Base-by-base conservation (phyloP, 2,888 invertebrate genomes). In the Scelioninae gen. 1 region DNA sequence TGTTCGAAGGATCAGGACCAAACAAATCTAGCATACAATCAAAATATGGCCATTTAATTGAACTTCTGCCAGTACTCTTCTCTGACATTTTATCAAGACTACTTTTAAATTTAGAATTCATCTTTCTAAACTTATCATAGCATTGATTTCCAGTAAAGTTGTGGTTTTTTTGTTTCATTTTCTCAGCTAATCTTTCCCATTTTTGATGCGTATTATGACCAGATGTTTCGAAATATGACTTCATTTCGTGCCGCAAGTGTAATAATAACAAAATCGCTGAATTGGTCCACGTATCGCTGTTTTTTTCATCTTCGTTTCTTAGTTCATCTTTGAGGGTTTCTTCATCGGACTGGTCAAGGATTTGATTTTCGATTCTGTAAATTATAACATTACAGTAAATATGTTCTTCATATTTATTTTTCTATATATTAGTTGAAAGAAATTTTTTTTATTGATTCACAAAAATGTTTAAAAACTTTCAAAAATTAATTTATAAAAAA, bases 131-230 rank as follows among this genome's bases (percentile, higher is more conserved):
- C 51, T 65, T 65, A 23, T 65, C 65, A 16, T 65, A 51, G 15
- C 65, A 65, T 16, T 65, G 65, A 13, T 23, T 51, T 15, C 51
- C 49, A 2, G 38, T 16, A 13, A 34, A 65, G 15, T 32, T 16
- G 16, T 65, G 51, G 15, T 23, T 38, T 65, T 65, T 65, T 6
- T 51, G 1, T 65, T 65, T 65, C 38, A 65, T 65, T 65, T 47
- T 62, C 31, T 7, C 3, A 11, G 62, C 62, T 13, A 62, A n/a
- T 11, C 31, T 62, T 29, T 62, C 32, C 62, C 62, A 62, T 15
- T 62, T 62, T 62, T 62, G 45, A 23, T 3, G 3, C 31, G 47
- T 62, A 13, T 47, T 45, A 13, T 32, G 47, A 9, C 45, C 62
- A 47, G 45, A 62, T 13, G 45, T 47, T 9, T 62, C 62, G 31